Conservation (phyloP, 2,797 vertebrate species). For the Enteromius fasciolatus region DNA sequence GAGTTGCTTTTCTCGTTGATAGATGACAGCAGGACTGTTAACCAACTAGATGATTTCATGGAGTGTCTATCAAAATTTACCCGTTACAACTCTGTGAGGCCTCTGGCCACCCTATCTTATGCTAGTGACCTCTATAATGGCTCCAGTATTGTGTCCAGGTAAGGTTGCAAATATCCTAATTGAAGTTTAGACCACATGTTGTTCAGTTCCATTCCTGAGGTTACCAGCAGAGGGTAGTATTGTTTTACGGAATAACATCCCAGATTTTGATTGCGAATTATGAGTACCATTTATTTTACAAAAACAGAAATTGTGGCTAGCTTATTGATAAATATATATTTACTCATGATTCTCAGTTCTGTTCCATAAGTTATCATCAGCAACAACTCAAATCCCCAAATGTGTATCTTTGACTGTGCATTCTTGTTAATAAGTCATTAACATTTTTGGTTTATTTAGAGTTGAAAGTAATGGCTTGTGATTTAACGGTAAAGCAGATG, state of each 20-base stretch:
- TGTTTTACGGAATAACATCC: constrained; percentile 11
- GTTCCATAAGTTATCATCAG: not conserved
- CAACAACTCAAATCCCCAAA: not conserved
- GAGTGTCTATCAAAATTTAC: constrained; percentile 98
- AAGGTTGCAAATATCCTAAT: constrained; percentile 43
- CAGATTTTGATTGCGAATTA: not conserved
- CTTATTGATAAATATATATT: not conserved
- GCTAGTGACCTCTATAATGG: constrained; percentile 98
- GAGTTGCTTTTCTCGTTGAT: constrained; percentile 14
- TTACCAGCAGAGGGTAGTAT: constrained; percentile 55
- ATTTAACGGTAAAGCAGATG: not conserved
- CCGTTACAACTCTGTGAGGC: constrained; percentile 95
- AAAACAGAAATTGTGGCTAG: not conserved
- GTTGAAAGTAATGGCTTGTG: constrained; percentile 1
- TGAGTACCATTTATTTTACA: not conserved
- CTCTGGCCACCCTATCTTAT: constrained; percentile 94
- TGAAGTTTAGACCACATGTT: not conserved
- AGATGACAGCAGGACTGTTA: constrained; percentile 95
- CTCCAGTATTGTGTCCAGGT: constrained; percentile 99
- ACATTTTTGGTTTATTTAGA: not conserved
- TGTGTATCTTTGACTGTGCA: not conserved
- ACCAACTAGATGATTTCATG: constrained; percentile 97
- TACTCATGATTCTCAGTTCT: not conserved
- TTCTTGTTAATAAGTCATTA: not conserved
- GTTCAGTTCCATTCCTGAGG: not conserved